Percentiles rank a stretch among this genome's conserved stretches.
Conservation (phyloP, 2,888 invertebrate species). For the Petrolisthes manimaculis region DNA sequence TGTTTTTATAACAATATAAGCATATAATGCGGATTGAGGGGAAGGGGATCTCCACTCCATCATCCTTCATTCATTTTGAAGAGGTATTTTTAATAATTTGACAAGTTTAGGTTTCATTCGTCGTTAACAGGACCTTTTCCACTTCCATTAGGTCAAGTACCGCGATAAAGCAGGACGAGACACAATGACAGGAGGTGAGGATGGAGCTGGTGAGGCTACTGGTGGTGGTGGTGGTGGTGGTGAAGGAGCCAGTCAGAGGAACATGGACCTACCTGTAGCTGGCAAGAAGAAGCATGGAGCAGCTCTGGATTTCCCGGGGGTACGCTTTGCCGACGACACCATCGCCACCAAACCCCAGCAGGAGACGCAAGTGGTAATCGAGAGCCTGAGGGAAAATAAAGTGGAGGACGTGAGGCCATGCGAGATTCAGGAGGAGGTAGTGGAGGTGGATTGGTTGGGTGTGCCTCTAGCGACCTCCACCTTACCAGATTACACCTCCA, state of each 20-base stretch:
- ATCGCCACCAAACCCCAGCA: constrained; percentile 41
- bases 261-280: constrained; percentile 17
- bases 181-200: background rate
- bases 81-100: too few species aligned
- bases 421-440: constrained; percentile 32
- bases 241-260: background rate
- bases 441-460: constrained; percentile 56
- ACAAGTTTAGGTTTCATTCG: too few species aligned
- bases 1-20: too few species aligned
- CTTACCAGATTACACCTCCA: constrained; percentile 45
- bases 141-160: too few species aligned
- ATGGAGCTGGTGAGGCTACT: background rate
- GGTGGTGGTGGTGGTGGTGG: background rate
- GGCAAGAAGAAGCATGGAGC: constrained; percentile 32
- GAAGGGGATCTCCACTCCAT: too few species aligned
- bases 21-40: too few species aligned
- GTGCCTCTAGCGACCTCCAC: constrained; percentile 42
- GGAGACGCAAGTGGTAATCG: constrained; percentile 50
- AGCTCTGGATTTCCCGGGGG: constrained; percentile 47
- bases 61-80: too few species aligned
- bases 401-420: constrained; percentile 27
- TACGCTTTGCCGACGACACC: constrained; percentile 50
- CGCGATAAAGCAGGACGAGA: background rate
- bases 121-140: too few species aligned
- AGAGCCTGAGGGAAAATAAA: constrained; percentile 43